Conservation (phyloP, 2,113 vertebrate species). For the Piprites chloris region DNA sequence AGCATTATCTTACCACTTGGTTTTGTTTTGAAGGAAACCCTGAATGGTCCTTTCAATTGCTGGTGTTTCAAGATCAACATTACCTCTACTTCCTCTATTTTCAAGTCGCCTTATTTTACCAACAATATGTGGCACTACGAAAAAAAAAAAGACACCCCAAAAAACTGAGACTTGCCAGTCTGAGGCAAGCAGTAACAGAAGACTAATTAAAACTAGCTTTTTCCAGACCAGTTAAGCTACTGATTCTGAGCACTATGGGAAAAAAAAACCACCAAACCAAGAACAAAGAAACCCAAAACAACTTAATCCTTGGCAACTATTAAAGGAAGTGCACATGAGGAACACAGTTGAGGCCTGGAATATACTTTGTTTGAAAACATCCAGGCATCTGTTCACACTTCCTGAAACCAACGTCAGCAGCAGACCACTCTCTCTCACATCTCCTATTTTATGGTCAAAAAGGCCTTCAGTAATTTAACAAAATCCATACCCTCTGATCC, state of each 20-base stretch:
- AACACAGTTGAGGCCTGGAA: neutral
- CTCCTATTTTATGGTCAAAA: neutral
- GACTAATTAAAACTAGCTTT: neutral
- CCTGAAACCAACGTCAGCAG: neutral
- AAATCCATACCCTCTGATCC: neutral
- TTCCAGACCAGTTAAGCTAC: neutral
- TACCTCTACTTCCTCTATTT: slow-evolving; percentile 24
- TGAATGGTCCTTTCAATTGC: slow-evolving; percentile 34
- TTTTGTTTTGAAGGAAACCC: slow-evolving; percentile 70
- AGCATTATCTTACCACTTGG: slow-evolving; percentile 66
- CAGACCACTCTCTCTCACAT: neutral
- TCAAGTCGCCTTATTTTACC: slow-evolving; percentile 14
- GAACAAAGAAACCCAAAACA: neutral
- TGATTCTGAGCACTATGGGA: neutral
- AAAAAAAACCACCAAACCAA: neutral
- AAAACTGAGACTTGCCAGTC: neutral
- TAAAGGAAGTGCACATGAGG: neutral
- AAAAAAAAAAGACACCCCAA: neutral
- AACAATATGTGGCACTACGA: neutral
- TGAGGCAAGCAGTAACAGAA: neutral
- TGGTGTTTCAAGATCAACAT: slow-evolving; percentile 43
- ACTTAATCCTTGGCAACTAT: neutral
- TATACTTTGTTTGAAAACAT: neutral
- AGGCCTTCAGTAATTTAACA: neutral
- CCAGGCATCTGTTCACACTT: neutral